Percentiles rank a stretch among this genome's conserved stretches.
These are phyloP conservation scores for Trididemnum clinides DNA, from an alignment of 23 tunicate species.

Conservation along the genomic window DNA sequence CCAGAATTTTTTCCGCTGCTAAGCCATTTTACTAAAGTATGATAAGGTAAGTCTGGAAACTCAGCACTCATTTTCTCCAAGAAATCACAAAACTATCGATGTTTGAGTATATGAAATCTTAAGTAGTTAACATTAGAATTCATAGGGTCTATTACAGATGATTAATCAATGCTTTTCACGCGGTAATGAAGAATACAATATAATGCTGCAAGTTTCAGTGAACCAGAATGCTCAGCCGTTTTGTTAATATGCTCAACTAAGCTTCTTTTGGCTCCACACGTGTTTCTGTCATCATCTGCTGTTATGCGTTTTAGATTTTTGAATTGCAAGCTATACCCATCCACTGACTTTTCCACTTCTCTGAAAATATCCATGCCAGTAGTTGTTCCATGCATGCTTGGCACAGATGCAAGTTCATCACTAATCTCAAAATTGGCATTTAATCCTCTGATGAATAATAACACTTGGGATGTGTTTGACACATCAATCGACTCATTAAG, in stretches of 20 bases:
- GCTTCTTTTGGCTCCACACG: neutral
- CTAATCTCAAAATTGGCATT: neutral
- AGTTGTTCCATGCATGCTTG: neutral
- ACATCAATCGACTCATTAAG: neutral
- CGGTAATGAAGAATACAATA: neutral
- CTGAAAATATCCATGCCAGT: neutral
- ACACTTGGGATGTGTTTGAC: neutral
- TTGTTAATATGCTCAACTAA: neutral
- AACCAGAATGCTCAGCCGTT: neutral
- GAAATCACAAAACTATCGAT: neutral
- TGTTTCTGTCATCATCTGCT: neutral
- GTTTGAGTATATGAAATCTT: neutral
- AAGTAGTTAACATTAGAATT: neutral
- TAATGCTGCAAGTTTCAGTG: neutral
- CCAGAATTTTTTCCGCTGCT: neutral
- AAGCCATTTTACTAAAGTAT: neutral
- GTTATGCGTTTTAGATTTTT: neutral
- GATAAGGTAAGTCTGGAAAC: neutral
- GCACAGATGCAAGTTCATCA: neutral
- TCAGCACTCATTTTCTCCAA: neutral
- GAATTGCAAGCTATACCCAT: neutral
- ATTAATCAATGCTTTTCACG: neutral
- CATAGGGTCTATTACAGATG: neutral
- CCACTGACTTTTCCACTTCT: neutral
- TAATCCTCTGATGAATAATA: neutral